A percentile compares a stretch with the other conserved stretches of the same genome.
Conservation (phyloP, 2,888 invertebrate species). For the Pyrrhopygopsis socrates region DNA sequence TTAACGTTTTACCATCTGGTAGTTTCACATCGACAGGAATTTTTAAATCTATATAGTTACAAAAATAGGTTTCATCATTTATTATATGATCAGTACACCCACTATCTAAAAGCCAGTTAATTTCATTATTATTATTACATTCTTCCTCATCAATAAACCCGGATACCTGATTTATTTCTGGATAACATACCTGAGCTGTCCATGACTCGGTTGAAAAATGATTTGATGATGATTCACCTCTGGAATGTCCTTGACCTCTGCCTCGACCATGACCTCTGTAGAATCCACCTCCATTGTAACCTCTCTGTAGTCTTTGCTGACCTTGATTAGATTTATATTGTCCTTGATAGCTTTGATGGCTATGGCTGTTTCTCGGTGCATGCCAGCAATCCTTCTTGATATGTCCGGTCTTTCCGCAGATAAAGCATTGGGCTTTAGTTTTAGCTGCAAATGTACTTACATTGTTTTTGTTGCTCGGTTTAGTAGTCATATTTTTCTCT, state of each 20-base stretch:
- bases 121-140: constrained; percentile 68
- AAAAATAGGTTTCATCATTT: constrained; percentile 22
- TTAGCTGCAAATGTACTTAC: constrained; percentile 75
- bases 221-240: constrained; percentile 65
- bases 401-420: constrained; percentile 81
- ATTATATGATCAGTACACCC: constrained; percentile 76
- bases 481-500: constrained; percentile 76
- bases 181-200: constrained; percentile 75
- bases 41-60: constrained; percentile 17
- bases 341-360: constrained; percentile 43
- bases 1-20: constrained; percentile 36
- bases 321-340: background rate
- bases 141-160: constrained; percentile 35
- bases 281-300: constrained; percentile 50
- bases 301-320: constrained; percentile 59
- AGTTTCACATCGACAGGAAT: constrained; percentile 35
- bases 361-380: constrained; percentile 66
- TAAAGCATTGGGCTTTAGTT: constrained; percentile 74
- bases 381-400: constrained; percentile 71
- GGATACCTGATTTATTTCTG: constrained; percentile 69
- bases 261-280: constrained; percentile 55
- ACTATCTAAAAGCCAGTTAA: constrained; percentile 82
- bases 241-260: constrained; percentile 69
- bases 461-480: constrained; percentile 69
- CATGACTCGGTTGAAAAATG: constrained; percentile 69